Evolutionary conservation across 2,888 invertebrate genomes (phyloP), one percentile per base, ranked within the genome.

Genomic region (Leptinotarsa juncta): DNA sequence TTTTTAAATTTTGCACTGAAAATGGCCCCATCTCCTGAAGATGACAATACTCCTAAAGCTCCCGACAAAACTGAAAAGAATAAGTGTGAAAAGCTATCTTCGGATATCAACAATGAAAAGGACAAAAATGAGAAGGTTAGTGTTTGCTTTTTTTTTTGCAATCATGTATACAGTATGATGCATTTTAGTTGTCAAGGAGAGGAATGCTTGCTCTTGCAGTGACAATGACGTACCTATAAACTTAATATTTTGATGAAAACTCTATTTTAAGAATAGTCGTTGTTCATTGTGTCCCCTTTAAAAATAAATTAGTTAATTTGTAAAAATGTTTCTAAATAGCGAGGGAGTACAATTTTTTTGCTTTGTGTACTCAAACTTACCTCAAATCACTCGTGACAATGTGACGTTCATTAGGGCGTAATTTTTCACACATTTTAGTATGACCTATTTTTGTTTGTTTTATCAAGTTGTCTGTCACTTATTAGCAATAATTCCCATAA

Each of bases 11-110:
- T 79, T 77, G 80, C 79, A 77, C 77, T 78, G 65, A 73, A 82
- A 90, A 94, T 94, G 94, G 93, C 93, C 91, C 93, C 93, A 90
- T 92, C 93, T 89, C 93, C 93, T 89, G 92, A 93, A 89, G 92
- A 93, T 90, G 93, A 92, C 89, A 92, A 91, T 90, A 92, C 93
- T 90, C 92, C 93, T 80, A 93, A 93, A 89, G 93, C 93, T 86
- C 93, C 93, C 84, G 93, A 93, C 89, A 93, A 93, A 91, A 85
- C 79, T 79, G 86, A 91, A 82, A 90, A 90, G 85, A 87, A 89
- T 73, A 90, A 89, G 86, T 86, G 88, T 81, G 86, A 89, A 82
- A 88, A 88, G 81, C 88, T 87, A 83, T 83, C 87, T 81, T 87
- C 87, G 82, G 90, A 90, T 81, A 88, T 88, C 82, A 87, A 49